Conservation (phyloP, 2,113 vertebrate species). For the Pedionomus torquatus region DNA sequence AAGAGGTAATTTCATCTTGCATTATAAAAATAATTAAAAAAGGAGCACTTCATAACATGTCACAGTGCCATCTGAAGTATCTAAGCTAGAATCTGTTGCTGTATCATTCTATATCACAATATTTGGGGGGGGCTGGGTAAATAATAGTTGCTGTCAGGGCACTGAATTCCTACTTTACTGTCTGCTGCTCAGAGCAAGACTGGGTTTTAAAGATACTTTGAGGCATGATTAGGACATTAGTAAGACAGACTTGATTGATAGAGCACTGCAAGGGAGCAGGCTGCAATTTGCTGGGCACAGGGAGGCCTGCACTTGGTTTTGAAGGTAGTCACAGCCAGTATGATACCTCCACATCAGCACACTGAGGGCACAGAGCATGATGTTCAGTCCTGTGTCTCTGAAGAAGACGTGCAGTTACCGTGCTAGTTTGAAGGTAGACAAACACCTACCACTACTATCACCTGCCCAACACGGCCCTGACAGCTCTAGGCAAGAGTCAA, state of each 20-base stretch:
- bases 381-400: neutral
- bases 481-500: neutral
- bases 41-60: neutral
- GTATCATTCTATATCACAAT: neutral
- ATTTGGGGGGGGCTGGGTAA: neutral
- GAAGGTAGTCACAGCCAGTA: neutral
- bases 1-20: neutral
- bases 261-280: neutral
- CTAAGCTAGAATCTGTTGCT: neutral
- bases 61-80: neutral
- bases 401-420: rapidly evolving
- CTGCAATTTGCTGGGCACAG: neutral
- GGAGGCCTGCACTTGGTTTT: neutral
- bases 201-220: neutral
- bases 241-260: neutral
- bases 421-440: neutral
- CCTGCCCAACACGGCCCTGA: neutral
- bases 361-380: rapidly evolving
- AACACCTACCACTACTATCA: neutral
- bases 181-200: neutral
- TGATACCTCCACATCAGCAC: rapidly evolving
- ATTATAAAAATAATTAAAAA: neutral
- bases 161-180: neutral
- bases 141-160: neutral
- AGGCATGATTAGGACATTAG: neutral